Evolutionary conservation across 2,888 invertebrate genomes (phyloP), one percentile per base, ranked within the genome.

Genomic region (Apamea epomidion): DNA sequence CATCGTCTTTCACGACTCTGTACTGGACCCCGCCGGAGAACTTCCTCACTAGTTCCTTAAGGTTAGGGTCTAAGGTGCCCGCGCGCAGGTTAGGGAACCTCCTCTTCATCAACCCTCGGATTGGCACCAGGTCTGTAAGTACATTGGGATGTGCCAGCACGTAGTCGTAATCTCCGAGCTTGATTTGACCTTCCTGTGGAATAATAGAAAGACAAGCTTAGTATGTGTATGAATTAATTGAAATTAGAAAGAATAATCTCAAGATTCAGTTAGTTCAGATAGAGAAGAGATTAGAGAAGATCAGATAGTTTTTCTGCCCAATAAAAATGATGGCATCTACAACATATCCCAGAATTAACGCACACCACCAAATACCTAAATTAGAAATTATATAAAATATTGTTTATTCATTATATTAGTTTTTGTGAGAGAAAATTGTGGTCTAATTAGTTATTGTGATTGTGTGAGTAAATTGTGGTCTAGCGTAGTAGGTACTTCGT

Each of bases 141-240:
- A 99, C 98, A 92, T 98, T 98, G 0, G 98, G 98, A 95, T 99
- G 98, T 0, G 98, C 98, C 25, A 99, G 95, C 14, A 98, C 92
- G 91, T 97, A 98, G 90, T 98, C 98, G 92, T 98, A 99, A 87
- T 99, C 98, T 8, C 97, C 94, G 3, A 98, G 90, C 78, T 97
- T 95, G 7, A 98, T 91, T 86, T 97, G 97, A n/a, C 98, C 98
- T 91, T 97, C 98, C 97, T 98, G 92, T 72, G 67, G 82, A 78
- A 80, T 48, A 62, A 69, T 8, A 48, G 0, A 76, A 58, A 29
- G 1, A 69, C 7, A 16, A 83, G 2, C 21, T 69, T 29, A 51
- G 32, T 16, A 16, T 7, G 48, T 48, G 45, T 76, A 37, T 48
- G n/a, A 74, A 75, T 60, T 6, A 8, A 37, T 6, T 48, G 7